phyloP scores from a whole-genome alignment of 2,797 vertebrate species.

The Melopsittacus undulatus region DNA sequence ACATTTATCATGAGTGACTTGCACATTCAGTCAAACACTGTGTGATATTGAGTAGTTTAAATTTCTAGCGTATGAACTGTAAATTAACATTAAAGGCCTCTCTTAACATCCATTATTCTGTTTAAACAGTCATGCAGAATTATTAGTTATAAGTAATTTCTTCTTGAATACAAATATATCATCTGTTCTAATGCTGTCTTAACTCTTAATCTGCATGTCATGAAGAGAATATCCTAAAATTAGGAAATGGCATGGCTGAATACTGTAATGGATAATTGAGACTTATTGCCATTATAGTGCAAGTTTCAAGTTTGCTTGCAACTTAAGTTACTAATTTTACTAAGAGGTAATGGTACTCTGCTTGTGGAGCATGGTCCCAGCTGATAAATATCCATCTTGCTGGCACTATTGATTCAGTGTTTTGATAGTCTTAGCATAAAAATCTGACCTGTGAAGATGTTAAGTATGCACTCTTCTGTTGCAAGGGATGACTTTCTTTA shows the following conservation, averaged over 20 bases:
- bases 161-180: neutral
- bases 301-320: neutral
- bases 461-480: neutral
- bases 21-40: neutral
- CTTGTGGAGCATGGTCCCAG: neutral
- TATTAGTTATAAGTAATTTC: slow-evolving; percentile 11
- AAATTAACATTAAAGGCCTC: slow-evolving; percentile 25
- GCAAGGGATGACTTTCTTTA: neutral
- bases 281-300: neutral
- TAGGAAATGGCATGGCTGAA: neutral
- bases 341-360: neutral
- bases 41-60: slow-evolving; percentile 14
- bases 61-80: neutral
- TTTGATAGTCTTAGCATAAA: neutral
- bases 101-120: slow-evolving; percentile 8
- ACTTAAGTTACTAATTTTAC: neutral
- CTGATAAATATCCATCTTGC: neutral
- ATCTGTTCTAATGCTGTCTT: neutral
- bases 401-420: neutral
- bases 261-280: neutral
- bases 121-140: slow-evolving; percentile 18
- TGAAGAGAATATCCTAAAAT: neutral
- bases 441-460: neutral
- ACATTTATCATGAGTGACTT: slow-evolving; percentile 11
- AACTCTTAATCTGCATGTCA: neutral